These are phyloP conservation scores for Hedychridium roseum DNA, from an alignment of 2,888 invertebrate genomes.

Conservation along the genomic window DNA sequence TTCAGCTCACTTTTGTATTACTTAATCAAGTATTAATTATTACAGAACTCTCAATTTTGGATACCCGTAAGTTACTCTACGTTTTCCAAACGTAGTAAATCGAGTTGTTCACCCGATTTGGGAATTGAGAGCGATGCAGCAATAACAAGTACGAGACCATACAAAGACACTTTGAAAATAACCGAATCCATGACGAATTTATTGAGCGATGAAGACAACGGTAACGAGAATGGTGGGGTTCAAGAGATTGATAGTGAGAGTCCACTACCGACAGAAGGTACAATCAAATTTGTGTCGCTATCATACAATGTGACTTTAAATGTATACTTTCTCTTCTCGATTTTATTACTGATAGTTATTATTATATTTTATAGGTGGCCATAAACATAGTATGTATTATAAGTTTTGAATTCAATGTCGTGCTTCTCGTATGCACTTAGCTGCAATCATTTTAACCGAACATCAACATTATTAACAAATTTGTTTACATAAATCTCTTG, in stretches of 20 bases:
- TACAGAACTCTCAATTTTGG: slow-evolving; percentile 56
- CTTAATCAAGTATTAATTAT: slow-evolving; percentile 4
- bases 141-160: slow-evolving; percentile 49
- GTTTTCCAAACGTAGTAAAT: slow-evolving; percentile 55
- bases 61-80: slow-evolving; percentile 50
- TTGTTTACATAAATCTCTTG: too few species aligned
- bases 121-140: slow-evolving; percentile 84
- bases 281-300: too few species aligned
- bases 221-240: slow-evolving; percentile 37
- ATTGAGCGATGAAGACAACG: slow-evolving; percentile 56
- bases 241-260: slow-evolving; percentile 52
- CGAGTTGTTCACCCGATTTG: slow-evolving; percentile 78
- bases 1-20: neutral
- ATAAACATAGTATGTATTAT: slow-evolving; percentile 51
- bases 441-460: too few species aligned
- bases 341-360: slow-evolving; percentile 10
- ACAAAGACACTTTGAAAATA: slow-evolving; percentile 58
- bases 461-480: too few species aligned
- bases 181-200: slow-evolving; percentile 61
- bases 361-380: slow-evolving; percentile 44
- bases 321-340: neutral
- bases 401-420: too few species aligned
- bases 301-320: neutral
- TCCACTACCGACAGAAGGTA: slow-evolving; percentile 58
- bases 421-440: too few species aligned